phyloP scores from a whole-genome alignment of 2,113 vertebrate species.

The Pipa parva region DNA sequence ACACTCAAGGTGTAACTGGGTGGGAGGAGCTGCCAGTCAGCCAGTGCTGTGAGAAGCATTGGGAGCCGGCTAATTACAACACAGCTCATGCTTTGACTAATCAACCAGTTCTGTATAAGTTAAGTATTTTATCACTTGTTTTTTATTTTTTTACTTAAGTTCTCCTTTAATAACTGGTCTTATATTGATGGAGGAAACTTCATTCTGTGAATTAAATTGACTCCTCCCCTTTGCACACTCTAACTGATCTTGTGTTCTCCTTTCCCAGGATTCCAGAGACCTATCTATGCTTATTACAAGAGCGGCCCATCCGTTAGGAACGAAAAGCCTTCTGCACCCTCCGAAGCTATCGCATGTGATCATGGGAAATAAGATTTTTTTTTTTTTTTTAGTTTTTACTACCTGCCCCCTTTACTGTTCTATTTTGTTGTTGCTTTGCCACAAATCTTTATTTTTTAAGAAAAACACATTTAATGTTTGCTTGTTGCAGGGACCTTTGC shows the following conservation, averaged over 20 bases:
- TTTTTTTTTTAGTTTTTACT: neutral
- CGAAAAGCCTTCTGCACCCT: neutral
- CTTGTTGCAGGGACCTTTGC: constrained; percentile 20
- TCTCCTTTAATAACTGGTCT: too few relatives aligned
- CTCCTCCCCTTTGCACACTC: neutral
- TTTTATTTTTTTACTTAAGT: too few relatives aligned
- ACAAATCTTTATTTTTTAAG: constrained; percentile 34
- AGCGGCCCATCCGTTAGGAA: neutral
- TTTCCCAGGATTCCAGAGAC: constrained; percentile 16
- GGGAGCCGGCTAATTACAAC: too few relatives aligned
- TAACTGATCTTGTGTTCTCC: neutral
- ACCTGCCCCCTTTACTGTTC: neutral
- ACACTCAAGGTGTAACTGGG: too few relatives aligned
- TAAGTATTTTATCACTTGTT: too few relatives aligned
- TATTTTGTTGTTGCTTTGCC: neutral
- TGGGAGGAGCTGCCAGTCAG: too few relatives aligned
- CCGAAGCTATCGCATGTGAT: neutral
- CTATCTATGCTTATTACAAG: constrained; percentile 27
- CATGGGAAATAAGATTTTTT: neutral
- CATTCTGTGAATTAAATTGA: too few relatives aligned
- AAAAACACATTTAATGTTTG: constrained; percentile 8
- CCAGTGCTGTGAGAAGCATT: too few relatives aligned
- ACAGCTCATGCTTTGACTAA: too few relatives aligned
- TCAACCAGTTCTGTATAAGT: too few relatives aligned
- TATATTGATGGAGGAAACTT: too few relatives aligned